A percentile compares a stretch with the other conserved stretches of the same genome.
Evolutionary conservation across 2,113 vertebrate genomes (phyloP).

Genomic region (Eidolon helvum): DNA sequence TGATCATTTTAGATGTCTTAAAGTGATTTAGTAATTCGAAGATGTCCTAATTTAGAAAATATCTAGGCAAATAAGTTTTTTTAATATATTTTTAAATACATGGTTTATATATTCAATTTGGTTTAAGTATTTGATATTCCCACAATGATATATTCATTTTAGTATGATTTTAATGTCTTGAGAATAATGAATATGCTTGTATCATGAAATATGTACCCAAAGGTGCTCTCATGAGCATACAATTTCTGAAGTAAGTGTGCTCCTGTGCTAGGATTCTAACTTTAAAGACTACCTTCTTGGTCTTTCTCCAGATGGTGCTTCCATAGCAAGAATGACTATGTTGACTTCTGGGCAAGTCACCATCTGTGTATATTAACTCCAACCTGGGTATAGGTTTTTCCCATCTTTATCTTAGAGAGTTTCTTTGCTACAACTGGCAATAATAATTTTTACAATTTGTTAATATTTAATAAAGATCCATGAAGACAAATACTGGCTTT

Average conservation of each 20-base stretch:
- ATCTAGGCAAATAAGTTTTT: neutral
- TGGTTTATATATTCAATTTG: neutral
- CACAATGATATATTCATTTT: neutral
- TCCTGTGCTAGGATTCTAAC: neutral
- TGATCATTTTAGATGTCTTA: neutral
- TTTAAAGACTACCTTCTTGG: neutral
- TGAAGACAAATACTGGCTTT: slow-evolving; percentile 33
- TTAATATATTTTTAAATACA: neutral
- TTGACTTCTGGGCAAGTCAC: neutral
- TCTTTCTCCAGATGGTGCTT: neutral
- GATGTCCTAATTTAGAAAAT: neutral
- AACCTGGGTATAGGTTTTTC: neutral
- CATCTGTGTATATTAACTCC: neutral
- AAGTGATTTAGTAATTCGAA: neutral
- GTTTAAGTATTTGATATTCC: neutral
- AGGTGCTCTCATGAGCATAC: neutral
- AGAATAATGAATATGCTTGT: neutral
- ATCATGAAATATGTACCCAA: neutral
- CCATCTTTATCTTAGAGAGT: neutral
- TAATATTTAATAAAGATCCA: slow-evolving; percentile 9
- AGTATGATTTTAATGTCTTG: neutral
- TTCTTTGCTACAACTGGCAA: neutral
- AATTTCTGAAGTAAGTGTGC: neutral
- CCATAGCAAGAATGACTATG: neutral
- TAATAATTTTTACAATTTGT: slow-evolving; percentile 38